Conservation (phyloP, 1,140 invertebrate species). For the Tetramorium simillimum region DNA sequence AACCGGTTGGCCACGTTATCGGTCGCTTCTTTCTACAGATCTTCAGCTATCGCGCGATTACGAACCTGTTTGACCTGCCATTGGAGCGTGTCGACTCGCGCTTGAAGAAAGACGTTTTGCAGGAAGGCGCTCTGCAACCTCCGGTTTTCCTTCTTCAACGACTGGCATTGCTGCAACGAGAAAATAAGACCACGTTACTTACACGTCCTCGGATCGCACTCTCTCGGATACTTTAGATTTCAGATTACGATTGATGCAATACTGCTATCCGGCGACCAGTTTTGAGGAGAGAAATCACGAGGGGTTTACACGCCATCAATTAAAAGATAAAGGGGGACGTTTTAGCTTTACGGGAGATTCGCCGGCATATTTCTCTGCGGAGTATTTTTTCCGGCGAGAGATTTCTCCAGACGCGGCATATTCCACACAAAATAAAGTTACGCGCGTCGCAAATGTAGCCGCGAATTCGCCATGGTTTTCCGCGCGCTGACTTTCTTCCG, state of each 20-base stretch:
- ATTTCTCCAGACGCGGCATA: background rate
- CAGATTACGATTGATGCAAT: background rate
- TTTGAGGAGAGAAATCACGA: background rate
- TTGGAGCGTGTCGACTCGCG: slow-evolving; percentile 91
- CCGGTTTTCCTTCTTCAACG: slow-evolving; percentile 84
- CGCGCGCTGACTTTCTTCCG: slow-evolving; percentile 8
- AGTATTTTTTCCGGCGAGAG: background rate
- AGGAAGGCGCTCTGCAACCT: slow-evolving; percentile 84
- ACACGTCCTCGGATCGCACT: background rate
- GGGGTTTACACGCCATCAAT: background rate
- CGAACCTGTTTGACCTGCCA: slow-evolving; percentile 93
- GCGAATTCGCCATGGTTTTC: slow-evolving; percentile 5
- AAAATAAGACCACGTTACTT: slow-evolving; percentile 27
- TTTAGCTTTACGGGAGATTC: background rate
- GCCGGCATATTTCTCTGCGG: background rate
- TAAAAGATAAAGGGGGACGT: background rate
- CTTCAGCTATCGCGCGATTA: slow-evolving; percentile 53
- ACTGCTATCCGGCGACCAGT: background rate
- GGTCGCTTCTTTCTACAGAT: slow-evolving; percentile 31
- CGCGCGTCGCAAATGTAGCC: background rate
- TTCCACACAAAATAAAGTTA: background rate
- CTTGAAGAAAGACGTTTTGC: slow-evolving; percentile 90
- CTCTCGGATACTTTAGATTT: slow-evolving; percentile 1
- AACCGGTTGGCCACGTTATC: slow-evolving; percentile 65
- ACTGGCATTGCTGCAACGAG: slow-evolving; percentile 85